Base-by-base conservation (phyloP, 23 tunicate species). In the Halocynthia roretzi region DNA sequence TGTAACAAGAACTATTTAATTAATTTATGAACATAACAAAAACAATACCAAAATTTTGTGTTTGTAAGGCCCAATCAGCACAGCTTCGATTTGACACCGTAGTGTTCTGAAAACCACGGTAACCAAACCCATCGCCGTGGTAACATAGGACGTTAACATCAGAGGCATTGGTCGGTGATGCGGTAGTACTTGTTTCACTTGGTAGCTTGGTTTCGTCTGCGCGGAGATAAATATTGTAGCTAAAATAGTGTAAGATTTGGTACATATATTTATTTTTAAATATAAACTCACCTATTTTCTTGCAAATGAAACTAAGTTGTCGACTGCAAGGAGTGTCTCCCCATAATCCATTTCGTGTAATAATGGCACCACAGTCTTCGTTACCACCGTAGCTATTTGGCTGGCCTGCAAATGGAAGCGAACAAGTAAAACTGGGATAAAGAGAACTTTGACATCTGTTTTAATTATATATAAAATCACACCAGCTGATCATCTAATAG, bases 321-420 rank as follows among this genome's bases (percentile, higher is more conserved):
- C 98, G 77, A 20, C 85, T 78, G 56, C 98, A 92, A 7, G 93
- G 88, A 9, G 98, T 92, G 75, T 92, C 98, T 51, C 98, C 98
- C 98, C 98, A 92, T 31, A 86, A 64, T 6, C 98, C 98, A 72
- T 80, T 86, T 77, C 92, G 78, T 50, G 98, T 92, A 31, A 92
- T 86, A 23, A 92, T 86, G 9, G 98, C 98, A 5, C 98, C 93
- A 74, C 98, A 92, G 61, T 92, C 98, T 61, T 92, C 98, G 56
- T 92, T 92, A 10, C 98, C 98, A 5, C 98, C 98, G 55, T 86
- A 92, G 70, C 98, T 92, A 60, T 92, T 92, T 7, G 98, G 98
- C 61, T 92, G 98, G 1, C 98, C 98, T 92, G 58, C 6, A 81
- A 69, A 55, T 19, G 6, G 15, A 7, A 18, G 44, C 44, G 44